Base-by-base conservation (phyloP, 2,888 invertebrate genomes). In the Agonopterix arenella region DNA sequence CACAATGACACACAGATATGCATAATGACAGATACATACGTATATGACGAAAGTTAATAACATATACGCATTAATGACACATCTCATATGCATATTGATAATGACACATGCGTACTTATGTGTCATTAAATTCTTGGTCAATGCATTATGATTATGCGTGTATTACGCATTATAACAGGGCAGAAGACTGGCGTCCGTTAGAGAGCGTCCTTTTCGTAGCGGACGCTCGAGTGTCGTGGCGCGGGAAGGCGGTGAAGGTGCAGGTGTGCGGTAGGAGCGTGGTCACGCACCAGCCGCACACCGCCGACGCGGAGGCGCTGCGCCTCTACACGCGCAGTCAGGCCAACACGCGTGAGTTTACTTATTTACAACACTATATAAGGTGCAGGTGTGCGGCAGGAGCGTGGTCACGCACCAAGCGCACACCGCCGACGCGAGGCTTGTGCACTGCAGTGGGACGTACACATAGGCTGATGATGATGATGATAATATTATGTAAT, bases 361-460 rank as follows among this genome's bases (percentile, higher is more conserved):
- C 40, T n/a, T 1, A 1, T 28, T 28, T 28, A 28, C 28, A 18
- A 4, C 4, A 18, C 1, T 18, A 1, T 18, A 18, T 18, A 18
- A 4, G 13, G 83, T 91, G 50, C 86, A 90, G 11, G 86, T 90
- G 1, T 78, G 85, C 49, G 77, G 91, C 3, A 89, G 90, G 46
- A 92, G 92, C 3, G 83, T 96, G 18, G 80, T 96, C 53, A 95
- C 93, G 2, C 95, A 94, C 68, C 92, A 95, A 80, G 95, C 95
- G 0, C 80, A 91, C 52, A 91, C 92, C 2, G 78, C 90, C 0
- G 93, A 95, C 65, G 91, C 92, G 0, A 83, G 90, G 52, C 73
- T n/a, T n/a, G n/a, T n/a, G n/a, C n/a, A n/a, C n/a, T n/a, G n/a
- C n/a, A n/a, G n/a, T n/a, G n/a, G n/a, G n/a, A n/a, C n/a, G n/a